Conservation (phyloP, 2,888 invertebrate genomes). For the Brenthis hecate region DNA sequence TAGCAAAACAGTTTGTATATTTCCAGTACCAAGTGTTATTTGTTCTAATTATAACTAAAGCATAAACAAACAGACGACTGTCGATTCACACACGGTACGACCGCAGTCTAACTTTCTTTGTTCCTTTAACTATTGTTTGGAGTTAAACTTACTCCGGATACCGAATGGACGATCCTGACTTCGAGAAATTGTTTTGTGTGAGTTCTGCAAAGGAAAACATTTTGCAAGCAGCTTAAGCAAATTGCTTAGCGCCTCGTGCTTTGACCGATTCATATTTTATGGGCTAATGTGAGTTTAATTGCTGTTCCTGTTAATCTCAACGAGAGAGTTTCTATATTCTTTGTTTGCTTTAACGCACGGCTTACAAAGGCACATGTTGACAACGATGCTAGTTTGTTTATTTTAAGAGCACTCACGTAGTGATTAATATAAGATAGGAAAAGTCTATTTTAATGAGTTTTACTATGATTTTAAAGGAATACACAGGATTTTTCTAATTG, state of each 20-base stretch:
- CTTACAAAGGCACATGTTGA: conserved; percentile 26
- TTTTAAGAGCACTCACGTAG: no score
- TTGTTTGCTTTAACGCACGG: conserved; percentile 26
- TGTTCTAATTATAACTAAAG: conserved; percentile 41
- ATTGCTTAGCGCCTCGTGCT: conserved; percentile 59
- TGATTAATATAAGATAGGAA: not conserved
- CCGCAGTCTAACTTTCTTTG: conserved; percentile 74
- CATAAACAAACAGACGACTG: conserved; percentile 52
- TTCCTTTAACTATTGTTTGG: conserved; percentile 75
- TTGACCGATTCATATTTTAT: conserved; percentile 62
- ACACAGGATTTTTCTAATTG: no score
- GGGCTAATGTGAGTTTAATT: conserved; percentile 63
- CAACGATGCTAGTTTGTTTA: conserved; percentile 7
- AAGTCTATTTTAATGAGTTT: not conserved
- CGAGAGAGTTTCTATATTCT: conserved; percentile 25
- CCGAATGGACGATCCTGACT: conserved; percentile 71
- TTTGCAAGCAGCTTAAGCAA: conserved; percentile 75
- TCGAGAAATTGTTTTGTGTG: conserved; percentile 76
- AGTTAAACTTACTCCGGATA: conserved; percentile 70
- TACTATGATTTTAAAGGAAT: not conserved
- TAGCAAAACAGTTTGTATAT: not conserved
- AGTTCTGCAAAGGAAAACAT: conserved; percentile 78
- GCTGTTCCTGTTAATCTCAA: conserved; percentile 36
- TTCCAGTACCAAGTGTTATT: not conserved
- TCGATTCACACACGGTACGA: conserved; percentile 56